Evolutionary conservation across 2,797 vertebrate species (phyloP).

Genomic region (Anguilla marmorata): DNA sequence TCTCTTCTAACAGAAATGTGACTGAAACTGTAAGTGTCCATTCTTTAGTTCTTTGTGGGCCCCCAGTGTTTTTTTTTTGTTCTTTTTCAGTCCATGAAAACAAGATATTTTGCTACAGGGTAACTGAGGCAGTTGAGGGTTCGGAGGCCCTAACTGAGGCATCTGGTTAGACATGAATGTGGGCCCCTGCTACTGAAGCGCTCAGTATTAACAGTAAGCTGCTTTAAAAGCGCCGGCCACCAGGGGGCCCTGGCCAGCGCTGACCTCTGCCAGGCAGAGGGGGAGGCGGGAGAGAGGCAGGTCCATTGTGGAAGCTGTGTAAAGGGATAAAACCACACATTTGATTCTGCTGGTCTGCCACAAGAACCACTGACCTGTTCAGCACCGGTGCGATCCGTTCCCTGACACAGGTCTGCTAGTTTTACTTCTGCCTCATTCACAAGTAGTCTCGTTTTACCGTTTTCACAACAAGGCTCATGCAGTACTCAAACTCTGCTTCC

Average conservation of each 20-base stretch:
- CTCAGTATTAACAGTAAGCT: slow-evolving; percentile 61
- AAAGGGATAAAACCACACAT: slow-evolving; percentile 82
- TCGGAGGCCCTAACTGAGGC: slow-evolving; percentile 24
- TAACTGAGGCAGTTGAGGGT: slow-evolving; percentile 39
- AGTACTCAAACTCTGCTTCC: slow-evolving; percentile 48
- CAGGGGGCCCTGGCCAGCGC: slow-evolving; percentile 78
- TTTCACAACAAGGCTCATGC: slow-evolving; percentile 51
- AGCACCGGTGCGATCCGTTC: slow-evolving; percentile 48
- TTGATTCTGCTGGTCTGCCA: slow-evolving; percentile 67
- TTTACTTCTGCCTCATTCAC: not conserved
- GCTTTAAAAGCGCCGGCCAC: slow-evolving; percentile 80
- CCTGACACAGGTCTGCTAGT: slow-evolving; percentile 24
- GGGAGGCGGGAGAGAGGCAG: slow-evolving; percentile 74
- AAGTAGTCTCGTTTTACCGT: not conserved
- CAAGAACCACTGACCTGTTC: slow-evolving; percentile 47
- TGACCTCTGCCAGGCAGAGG: slow-evolving; percentile 78
- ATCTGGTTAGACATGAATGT: slow-evolving; percentile 35
- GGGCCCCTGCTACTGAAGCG: slow-evolving; percentile 48
- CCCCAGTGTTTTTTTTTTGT: slow-evolving; percentile 42
- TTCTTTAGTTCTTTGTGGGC: slow-evolving; percentile 40
- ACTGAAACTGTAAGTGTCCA: slow-evolving; percentile 8
- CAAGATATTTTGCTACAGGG: slow-evolving; percentile 58
- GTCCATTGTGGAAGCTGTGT: slow-evolving; percentile 85
- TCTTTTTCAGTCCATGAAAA: slow-evolving; percentile 54
- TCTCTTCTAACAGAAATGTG: slow-evolving; percentile 36